Conservation (phyloP, 2,888 invertebrate species). For the Drosophila anomalipes region DNA sequence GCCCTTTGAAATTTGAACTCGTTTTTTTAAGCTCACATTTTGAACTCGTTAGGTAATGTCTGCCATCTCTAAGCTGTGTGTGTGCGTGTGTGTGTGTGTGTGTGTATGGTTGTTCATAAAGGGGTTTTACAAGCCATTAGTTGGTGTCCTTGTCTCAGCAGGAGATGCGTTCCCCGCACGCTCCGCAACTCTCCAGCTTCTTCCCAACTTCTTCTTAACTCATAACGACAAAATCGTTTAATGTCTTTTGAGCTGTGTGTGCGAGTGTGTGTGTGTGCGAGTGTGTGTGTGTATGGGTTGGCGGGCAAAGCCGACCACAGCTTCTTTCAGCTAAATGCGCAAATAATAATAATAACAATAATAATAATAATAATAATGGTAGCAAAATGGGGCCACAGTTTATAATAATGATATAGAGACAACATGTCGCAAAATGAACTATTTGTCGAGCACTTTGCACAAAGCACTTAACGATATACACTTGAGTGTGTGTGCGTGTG, state of each 20-base stretch:
- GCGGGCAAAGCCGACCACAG: background rate
- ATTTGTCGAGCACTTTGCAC: conserved; percentile 35
- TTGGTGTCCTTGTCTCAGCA: conserved; percentile 56
- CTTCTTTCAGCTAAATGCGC: conserved; percentile 70
- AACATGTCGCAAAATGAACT: conserved; percentile 15
- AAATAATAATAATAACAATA: conserved; percentile 81
- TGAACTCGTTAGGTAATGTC: background rate
- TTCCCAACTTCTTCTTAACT: conserved; percentile 28
- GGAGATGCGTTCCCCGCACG: conserved; percentile 12
- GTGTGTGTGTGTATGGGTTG: background rate
- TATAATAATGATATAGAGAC: conserved; percentile 5
- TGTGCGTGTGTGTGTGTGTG: conserved; percentile 15
- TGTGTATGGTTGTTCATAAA: conserved; percentile 47
- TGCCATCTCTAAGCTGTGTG: conserved; percentile 29
- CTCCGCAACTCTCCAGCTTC: background rate
- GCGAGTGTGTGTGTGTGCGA: background rate
- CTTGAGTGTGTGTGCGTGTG: background rate
- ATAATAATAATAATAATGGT: conserved; percentile 29
- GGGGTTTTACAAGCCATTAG: conserved; percentile 77
- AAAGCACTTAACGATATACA: conserved; percentile 6
- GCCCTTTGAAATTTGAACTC: background rate
- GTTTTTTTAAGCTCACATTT: background rate
- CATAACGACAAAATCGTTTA: conserved; percentile 74
- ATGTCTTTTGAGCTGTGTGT: conserved; percentile 56
- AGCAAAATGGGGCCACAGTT: conserved; percentile 2